Percentiles rank a stretch among this genome's conserved stretches.
These are phyloP conservation scores for Lapara coniferarum DNA, from an alignment of 2,888 invertebrate genomes.

Conservation along the genomic window DNA sequence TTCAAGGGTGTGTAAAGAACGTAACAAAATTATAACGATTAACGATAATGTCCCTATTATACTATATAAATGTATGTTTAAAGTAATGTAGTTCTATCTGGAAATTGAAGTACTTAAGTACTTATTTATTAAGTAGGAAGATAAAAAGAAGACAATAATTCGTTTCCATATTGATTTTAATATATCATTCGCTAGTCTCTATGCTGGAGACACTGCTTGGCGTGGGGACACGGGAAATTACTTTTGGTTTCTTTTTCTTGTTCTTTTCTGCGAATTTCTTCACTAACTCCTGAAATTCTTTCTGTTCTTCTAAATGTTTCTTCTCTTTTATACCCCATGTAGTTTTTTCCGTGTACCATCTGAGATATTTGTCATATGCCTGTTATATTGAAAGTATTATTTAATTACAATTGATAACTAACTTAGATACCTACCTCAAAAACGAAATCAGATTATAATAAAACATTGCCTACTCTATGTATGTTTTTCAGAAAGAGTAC, in stretches of 20 bases:
- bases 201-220: background rate
- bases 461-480: too few species aligned
- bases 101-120: too few species aligned
- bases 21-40: too few species aligned
- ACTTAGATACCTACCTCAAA: too few species aligned
- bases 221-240: too few species aligned
- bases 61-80: too few species aligned
- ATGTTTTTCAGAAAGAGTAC: too few species aligned
- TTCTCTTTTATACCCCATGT: conserved; percentile 57
- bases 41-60: too few species aligned
- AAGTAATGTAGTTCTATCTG: too few species aligned
- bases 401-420: background rate
- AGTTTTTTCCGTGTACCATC: conserved; percentile 66
- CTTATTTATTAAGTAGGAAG: background rate
- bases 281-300: conserved; percentile 49
- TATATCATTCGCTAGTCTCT: background rate
- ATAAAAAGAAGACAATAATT: background rate
- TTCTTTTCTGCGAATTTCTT: conserved; percentile 49
- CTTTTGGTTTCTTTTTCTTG: conserved; percentile 43
- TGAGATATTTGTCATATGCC: conserved; percentile 63
- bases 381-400: conserved; percentile 33
- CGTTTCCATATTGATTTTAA: background rate
- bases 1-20: background rate
- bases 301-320: conserved; percentile 51
- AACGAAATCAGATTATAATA: too few species aligned